Conservation (phyloP, 2,797 vertebrate genomes). For the Xiphophorus birchmanni region DNA sequence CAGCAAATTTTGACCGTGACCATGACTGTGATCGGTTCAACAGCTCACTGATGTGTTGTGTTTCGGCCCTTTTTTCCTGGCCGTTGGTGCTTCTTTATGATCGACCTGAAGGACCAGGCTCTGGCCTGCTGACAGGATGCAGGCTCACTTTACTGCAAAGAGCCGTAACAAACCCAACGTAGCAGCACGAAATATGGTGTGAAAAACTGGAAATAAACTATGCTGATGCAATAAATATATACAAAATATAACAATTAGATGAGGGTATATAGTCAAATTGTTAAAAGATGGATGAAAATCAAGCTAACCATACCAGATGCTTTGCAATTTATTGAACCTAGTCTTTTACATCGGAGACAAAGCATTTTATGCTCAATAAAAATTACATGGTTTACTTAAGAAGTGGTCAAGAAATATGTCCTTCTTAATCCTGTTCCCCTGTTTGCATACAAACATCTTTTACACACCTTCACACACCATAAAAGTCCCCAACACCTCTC, state of each 20-base stretch:
- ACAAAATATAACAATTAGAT: neutral
- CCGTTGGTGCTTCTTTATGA: neutral
- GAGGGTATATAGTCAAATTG: too few species aligned
- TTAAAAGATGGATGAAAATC: neutral
- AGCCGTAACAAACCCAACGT: neutral
- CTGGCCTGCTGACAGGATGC: neutral
- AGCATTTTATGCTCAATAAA: neutral
- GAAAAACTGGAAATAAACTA: neutral
- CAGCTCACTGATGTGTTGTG: neutral
- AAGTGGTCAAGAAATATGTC: neutral
- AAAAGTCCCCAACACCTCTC: too few species aligned
- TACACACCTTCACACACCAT: neutral
- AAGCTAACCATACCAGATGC: neutral
- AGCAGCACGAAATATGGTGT: neutral
- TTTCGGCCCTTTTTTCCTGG: neutral
- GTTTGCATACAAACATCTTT: neutral
- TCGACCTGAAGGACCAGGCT: neutral
- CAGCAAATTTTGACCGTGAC: neutral
- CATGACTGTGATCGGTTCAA: neutral
- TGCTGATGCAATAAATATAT: too few species aligned
- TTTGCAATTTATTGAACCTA: neutral
- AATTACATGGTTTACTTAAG: neutral
- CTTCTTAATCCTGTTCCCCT: neutral
- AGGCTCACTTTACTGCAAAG: neutral
- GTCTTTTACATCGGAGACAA: neutral